Percentiles rank a stretch among this genome's conserved stretches.
Conservation (phyloP, 2,113 vertebrate species). For the Plotosus lineatus region DNA sequence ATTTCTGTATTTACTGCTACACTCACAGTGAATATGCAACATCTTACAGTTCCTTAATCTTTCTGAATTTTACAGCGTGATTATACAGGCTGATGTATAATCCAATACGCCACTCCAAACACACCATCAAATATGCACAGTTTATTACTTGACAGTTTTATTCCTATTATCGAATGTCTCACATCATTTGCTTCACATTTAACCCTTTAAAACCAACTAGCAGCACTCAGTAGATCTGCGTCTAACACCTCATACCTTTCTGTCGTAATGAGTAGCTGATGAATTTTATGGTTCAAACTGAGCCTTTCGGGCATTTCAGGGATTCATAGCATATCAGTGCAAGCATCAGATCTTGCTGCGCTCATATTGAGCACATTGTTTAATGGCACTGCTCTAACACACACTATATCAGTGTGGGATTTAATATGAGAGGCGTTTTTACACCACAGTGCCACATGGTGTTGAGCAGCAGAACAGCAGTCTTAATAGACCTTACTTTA, state of each 20-base stretch:
- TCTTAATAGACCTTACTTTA: neutral
- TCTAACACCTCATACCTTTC: neutral
- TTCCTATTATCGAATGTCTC: neutral
- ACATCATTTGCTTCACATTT: conserved; percentile 31
- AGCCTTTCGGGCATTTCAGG: neutral
- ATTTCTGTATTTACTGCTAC: neutral
- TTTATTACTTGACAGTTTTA: conserved; percentile 4
- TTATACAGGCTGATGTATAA: neutral
- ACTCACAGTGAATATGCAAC: neutral
- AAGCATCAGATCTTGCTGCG: neutral
- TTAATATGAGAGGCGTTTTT: conserved; percentile 48
- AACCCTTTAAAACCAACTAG: conserved; percentile 17
- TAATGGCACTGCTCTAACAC: neutral
- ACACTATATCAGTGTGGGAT: neutral
- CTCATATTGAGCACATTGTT: neutral
- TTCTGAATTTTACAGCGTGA: conserved; percentile 22
- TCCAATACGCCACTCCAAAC: neutral
- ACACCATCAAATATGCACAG: conserved; percentile 4
- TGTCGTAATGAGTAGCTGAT: neutral
- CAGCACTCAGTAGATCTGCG: neutral
- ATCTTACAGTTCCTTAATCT: neutral
- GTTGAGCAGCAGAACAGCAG: conserved; percentile 59
- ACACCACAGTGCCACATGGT: conserved; percentile 69
- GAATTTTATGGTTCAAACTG: neutral
- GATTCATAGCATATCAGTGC: neutral